phyloP scores from a whole-genome alignment of 2,797 vertebrate species.

The Saguinus oedipus region DNA sequence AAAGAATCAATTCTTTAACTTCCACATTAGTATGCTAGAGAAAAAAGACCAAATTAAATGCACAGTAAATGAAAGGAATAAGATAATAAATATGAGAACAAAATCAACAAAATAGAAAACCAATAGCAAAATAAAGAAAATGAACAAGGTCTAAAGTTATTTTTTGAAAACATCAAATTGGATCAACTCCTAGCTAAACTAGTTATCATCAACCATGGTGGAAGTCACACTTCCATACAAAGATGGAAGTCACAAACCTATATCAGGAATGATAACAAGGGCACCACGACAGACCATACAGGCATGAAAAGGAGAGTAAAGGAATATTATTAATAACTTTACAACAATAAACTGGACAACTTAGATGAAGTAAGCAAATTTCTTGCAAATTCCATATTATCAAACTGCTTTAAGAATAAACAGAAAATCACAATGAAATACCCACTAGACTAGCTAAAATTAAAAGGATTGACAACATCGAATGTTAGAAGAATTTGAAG shows the following conservation, averaged over 20 bases:
- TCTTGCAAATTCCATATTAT: not conserved
- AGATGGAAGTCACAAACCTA: not conserved
- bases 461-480: not conserved
- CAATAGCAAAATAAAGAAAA: not conserved
- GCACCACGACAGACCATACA: not conserved
- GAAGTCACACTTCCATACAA: not conserved
- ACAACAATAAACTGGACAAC: not conserved
- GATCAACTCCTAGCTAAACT: not conserved
- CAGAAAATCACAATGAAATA: not conserved
- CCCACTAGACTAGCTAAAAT: not conserved
- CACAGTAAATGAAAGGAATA: not conserved
- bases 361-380: not conserved
- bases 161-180: not conserved
- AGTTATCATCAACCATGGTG: not conserved
- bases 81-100: not conserved
- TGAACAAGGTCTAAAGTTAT: not conserved
- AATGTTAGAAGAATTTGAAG: not conserved
- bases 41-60: slow-evolving; percentile 1
- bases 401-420: not conserved
- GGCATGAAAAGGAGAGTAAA: not conserved
- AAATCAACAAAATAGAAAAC: not conserved
- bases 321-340: not conserved
- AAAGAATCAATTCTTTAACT: not conserved
- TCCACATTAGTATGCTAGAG: not conserved
- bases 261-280: not conserved